Base-by-base conservation (phyloP, 2,797 vertebrate genomes). In the Trematomus bernacchii region DNA sequence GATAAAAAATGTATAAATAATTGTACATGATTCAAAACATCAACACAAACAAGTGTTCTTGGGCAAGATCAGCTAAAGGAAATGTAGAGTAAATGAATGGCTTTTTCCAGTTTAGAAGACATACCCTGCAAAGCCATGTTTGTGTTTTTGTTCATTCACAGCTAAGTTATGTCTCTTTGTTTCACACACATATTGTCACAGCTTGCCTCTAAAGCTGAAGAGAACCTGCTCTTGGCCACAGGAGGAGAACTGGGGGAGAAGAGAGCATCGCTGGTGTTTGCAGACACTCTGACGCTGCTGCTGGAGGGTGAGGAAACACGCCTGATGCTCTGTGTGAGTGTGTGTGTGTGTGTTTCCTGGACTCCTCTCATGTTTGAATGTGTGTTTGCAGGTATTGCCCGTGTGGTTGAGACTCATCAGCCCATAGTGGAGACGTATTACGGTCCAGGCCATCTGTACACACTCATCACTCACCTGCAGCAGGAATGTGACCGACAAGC, bases 381-480 rank as follows among this genome's bases (percentile, higher is more conserved):
- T 77, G 43, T 60, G 18, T 83, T 75, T 30, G 33, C 89, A 99
- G 98, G 98, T 44, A 99, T 99, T 6, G 98, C 98, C 78, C 96
- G 97, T 3, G 93, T 99, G 18, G 95, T 99, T 73, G 98, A 99
- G 93, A 99, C 97, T 3, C 98, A 99, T 76, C 98, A 99, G 71
- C 97, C 97, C 12, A 99, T 99, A 0, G 97, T 99, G 63, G 98
- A 99, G 89, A 99, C 98, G 0, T 99, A 98, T 84, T 99, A 99
- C 0, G 98, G 98, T 3, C 97, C 97, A 0, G 98, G 98, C 10
- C 95, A 96, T 76, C 95, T 99, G 51, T 97, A 96, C 89, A 96
- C 95, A 9, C 95, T 99, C 58, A 97, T 99, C 87, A 97, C 95
- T 83, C 96, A 99, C 91, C 92, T 99, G 67, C 98, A 99, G 83